Conservation (phyloP, 1,140 invertebrate genomes). For the Papilio machaon region DNA sequence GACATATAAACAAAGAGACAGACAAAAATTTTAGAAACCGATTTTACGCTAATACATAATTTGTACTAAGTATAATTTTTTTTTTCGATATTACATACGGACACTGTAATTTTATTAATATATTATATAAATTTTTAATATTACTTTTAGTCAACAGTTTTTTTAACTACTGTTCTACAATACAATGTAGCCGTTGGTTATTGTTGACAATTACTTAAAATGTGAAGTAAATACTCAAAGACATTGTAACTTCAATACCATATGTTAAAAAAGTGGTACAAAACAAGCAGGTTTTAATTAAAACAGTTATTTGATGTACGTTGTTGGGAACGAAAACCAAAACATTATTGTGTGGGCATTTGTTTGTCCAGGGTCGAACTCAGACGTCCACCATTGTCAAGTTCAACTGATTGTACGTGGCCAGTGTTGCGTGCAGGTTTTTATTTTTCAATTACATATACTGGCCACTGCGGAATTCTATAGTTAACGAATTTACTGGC, state of each 20-base stretch:
- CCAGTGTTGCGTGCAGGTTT: conserved; percentile 27
- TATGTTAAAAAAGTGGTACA: background rate
- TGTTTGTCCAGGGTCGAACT: conserved; percentile 63
- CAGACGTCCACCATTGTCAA: conserved; percentile 70
- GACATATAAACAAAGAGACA: too few species aligned
- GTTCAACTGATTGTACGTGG: conserved; percentile 66
- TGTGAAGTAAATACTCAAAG: too few species aligned
- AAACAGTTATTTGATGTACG: background rate
- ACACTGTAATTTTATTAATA: too few species aligned
- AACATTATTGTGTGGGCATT: conserved; percentile 50
- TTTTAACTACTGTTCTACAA: too few species aligned
- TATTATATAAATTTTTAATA: background rate
- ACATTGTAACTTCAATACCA: background rate
- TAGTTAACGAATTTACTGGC: background rate
- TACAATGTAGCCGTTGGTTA: too few species aligned
- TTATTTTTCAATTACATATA: conserved; percentile 3
- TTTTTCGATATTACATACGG: too few species aligned
- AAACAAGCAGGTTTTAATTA: conserved; percentile 2
- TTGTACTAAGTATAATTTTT: too few species aligned
- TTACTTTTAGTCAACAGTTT: background rate
- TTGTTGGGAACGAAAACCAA: conserved; percentile 46
- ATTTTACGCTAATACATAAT: too few species aligned
- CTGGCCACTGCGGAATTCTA: background rate
- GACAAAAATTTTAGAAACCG: too few species aligned
- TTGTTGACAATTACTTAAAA: too few species aligned